Conservation (phyloP, 2,888 invertebrate species). For the Pharmacophagus antenor region DNA sequence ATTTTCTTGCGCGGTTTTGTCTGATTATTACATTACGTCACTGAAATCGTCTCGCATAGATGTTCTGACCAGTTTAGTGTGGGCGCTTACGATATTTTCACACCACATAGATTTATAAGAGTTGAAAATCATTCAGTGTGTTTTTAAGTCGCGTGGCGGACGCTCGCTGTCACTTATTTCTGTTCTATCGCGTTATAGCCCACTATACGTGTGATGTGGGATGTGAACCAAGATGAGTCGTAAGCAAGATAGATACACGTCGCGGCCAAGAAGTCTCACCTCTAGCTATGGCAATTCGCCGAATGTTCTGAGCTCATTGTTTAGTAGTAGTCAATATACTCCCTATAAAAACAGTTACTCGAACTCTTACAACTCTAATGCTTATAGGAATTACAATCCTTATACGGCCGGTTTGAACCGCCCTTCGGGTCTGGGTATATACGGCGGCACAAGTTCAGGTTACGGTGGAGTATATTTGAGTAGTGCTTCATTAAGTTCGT, state of each 20-base stretch:
- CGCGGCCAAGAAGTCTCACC: conserved; percentile 68
- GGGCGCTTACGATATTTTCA: conserved; percentile 68
- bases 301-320: conserved; percentile 67
- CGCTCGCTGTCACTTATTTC: conserved; percentile 45
- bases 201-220: too few relatives aligned
- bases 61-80: conserved; percentile 49
- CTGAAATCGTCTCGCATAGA: conserved; percentile 52
- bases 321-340: conserved; percentile 62
- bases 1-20: conserved; percentile 56
- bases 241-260: conserved; percentile 66
- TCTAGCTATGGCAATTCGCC: conserved; percentile 69
- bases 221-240: conserved; percentile 71
- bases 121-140: conserved; percentile 65
- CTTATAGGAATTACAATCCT: conserved; percentile 72
- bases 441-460: conserved; percentile 83
- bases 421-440: conserved; percentile 72
- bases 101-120: conserved; percentile 57
- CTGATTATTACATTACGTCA: conserved; percentile 55
- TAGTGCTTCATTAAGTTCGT: conserved; percentile 78
- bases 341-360: conserved; percentile 64
- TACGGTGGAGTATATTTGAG: conserved; percentile 86
- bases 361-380: conserved; percentile 58
- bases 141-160: conserved; percentile 58
- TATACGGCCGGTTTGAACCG: conserved; percentile 69
- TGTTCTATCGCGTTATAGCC: conserved; percentile 38